Base-by-base conservation (phyloP, 2,797 vertebrate genomes). In the Aplochiton taeniatus region DNA sequence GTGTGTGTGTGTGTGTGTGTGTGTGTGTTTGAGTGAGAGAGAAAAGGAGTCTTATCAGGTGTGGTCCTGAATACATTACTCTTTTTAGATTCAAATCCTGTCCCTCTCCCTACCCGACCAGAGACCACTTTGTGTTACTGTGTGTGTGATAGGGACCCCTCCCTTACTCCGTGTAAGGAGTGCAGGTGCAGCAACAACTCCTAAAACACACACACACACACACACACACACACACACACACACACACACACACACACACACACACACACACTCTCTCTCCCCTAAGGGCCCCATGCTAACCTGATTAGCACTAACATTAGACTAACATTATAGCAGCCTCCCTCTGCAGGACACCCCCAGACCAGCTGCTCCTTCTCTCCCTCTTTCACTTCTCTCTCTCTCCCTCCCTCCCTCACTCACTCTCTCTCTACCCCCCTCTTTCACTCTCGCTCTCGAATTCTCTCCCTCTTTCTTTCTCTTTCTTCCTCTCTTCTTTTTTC, bases 251-350 rank as follows among this genome's bases (percentile, higher is more conserved):
- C n/a, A n/a, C n/a, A n/a, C n/a, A n/a, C n/a, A n/a, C n/a, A n/a
- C n/a, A n/a, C n/a, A n/a, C n/a, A n/a, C n/a, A n/a, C n/a, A n/a
- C n/a, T n/a, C n/a, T n/a, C n/a, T n/a, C n/a, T n/a, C 19, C 42
- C 41, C 56, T 9, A 31, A 44, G 16, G 13, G 56, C 31, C 20
- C 19, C 8, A 86, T 82, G 83, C 80, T 88, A 82, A 85, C 81
- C 77, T 69, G 83, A 82, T 87, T 85, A 85, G 75, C 78, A 73
- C 70, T 61, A 77, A 69, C 82, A 82, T 88, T 86, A 86, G 72
- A 55, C 75, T 47, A 78, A 84, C 84, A 87, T 87, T 87, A 86
- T 77, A 66, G 70, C 58, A 63, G 70, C 72, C 76, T 78, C 81
- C 81, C 75, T 83, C 69, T 14, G 82, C 75, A 77, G 74, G 73